These are phyloP conservation scores for Acleris laterana DNA, from an alignment of 2,888 invertebrate genomes.

Conservation along the genomic window DNA sequence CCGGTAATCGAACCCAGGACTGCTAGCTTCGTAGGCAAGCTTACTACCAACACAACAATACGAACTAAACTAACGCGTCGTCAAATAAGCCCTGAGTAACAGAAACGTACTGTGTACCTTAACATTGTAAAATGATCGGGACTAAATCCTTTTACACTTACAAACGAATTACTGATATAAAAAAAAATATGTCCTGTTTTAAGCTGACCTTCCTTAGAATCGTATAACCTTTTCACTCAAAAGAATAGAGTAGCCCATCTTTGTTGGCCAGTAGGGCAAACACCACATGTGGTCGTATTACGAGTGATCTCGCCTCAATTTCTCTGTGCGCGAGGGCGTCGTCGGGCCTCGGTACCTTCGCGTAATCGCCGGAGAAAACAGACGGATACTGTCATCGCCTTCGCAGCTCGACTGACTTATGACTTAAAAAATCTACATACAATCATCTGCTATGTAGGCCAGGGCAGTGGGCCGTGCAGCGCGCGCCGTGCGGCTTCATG, in stretches of 20 bases:
- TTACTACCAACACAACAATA: no score
- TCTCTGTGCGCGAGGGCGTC: slow-evolving; percentile 56
- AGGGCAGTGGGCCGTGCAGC: slow-evolving; percentile 75
- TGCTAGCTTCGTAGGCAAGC: no score
- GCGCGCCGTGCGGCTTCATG: slow-evolving; percentile 46
- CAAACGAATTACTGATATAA: no score
- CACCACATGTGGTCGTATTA: slow-evolving; percentile 64
- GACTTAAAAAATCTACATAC: slow-evolving; percentile 82
- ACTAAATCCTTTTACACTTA: no score
- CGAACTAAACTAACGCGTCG: no score
- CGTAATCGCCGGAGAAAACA: slow-evolving; percentile 75
- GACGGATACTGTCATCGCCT: slow-evolving; percentile 75
- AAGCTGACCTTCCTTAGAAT: no score
- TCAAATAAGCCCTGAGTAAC: no score
- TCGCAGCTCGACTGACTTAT: slow-evolving; percentile 70
- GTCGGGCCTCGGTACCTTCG: slow-evolving; percentile 48
- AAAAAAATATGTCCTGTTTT: no score
- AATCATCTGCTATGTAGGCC: slow-evolving; percentile 77
- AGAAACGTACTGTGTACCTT: no score
- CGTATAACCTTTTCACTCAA: slow-evolving; percentile 28
- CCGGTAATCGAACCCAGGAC: no score
- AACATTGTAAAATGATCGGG: no score
- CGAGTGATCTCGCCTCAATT: slow-evolving; percentile 74
- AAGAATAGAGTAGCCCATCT: slow-evolving; percentile 39
- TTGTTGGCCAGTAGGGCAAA: slow-evolving; percentile 73